Evolutionary conservation across 30 jellyfish, hydroid and myxozoan species (phyloP), one percentile per base, ranked within the genome.

Genomic region (Aurelia sp.): DNA sequence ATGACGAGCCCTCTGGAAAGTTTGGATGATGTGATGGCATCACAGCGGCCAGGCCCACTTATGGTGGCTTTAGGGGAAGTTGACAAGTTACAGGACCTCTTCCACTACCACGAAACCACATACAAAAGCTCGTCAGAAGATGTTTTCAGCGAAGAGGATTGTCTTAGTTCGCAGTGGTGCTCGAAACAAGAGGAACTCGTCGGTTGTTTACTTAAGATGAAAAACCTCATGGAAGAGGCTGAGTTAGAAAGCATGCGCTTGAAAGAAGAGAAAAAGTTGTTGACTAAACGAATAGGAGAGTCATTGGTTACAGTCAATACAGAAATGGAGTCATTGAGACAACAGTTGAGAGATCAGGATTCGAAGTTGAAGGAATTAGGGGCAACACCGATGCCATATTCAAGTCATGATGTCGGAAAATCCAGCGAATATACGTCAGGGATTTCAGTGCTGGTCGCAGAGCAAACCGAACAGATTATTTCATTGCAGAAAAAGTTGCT

Each of bases 161-260:
- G 89, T 71, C 6, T 62, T 55, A 31, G 70, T 47, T 44, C 97
- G 53, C 81, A 83, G 12, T 71, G 88, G 75, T 63, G 27, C 67
- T 53, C 89, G 37, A 80, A 79, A 52, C 97, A 89, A 80, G 97
- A 89, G 71, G 97, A 89, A 55, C 83, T 89, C 3, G 85, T 89
- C 62, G 61, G 78, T 11, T 89, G 97, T 74, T 73, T 89, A 22
- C 64, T 89, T 72, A 87, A 66, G 73, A 89, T 89, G 97, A 89
- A 89, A 73, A 76, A 76, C 70, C 89, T 89, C 7, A 89, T 89
- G 97, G 97, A 89, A 64, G 97, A 89, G 82, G 97, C 97, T 2
- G 97, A 89, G 68, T 57, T 87, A 11, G 97, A 89, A 71, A 89
- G 87, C 87, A 74, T 81, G 86, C 97, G 97, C 35, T 76, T 89